Conservation (phyloP, 2,888 invertebrate genomes). For the Caenorhabditis macrosperma region DNA sequence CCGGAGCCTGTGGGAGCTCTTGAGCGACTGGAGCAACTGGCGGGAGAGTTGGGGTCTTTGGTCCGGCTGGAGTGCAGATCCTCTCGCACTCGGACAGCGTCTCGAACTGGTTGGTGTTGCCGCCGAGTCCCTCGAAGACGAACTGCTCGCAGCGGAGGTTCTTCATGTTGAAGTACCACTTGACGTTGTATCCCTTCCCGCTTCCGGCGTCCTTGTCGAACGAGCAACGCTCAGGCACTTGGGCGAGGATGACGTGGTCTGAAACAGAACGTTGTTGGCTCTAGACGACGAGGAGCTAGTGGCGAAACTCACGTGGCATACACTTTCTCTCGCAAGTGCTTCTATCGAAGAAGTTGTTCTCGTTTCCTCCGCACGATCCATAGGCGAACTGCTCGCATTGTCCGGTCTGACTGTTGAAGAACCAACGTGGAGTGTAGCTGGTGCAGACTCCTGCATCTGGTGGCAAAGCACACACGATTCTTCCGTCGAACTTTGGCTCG, state of each 20-base stretch:
- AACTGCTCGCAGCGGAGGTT: conserved; percentile 79
- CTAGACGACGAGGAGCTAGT: neutral
- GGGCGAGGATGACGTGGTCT: conserved; percentile 58
- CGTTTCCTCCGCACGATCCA: conserved; percentile 78
- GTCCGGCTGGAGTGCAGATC: conserved; percentile 65
- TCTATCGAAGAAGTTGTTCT: conserved; percentile 76
- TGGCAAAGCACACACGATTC: conserved; percentile 70
- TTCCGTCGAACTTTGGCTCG: conserved; percentile 62
- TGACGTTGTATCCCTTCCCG: conserved; percentile 77
- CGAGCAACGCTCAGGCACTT: conserved; percentile 75
- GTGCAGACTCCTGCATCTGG: conserved; percentile 77
- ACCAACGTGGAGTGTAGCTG: conserved; percentile 75
- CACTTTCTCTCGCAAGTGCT: conserved; percentile 67
- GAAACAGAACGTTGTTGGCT: conserved; percentile 42
- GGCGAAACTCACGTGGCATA: conserved; percentile 55
- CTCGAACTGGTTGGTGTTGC: conserved; percentile 78
- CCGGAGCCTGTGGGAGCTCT: neutral
- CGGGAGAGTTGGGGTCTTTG: conserved; percentile 43
- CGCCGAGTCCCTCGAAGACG: conserved; percentile 77
- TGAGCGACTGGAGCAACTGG: conserved; percentile 2
- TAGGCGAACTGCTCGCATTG: conserved; percentile 78
- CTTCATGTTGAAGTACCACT: conserved; percentile 79
- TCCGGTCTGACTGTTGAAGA: conserved; percentile 75
- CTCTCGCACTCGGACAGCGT: conserved; percentile 74
- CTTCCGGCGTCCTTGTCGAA: conserved; percentile 73